These are phyloP conservation scores for Zaprionus nigranus DNA, from an alignment of 1,140 invertebrate species.

Conservation along the genomic window DNA sequence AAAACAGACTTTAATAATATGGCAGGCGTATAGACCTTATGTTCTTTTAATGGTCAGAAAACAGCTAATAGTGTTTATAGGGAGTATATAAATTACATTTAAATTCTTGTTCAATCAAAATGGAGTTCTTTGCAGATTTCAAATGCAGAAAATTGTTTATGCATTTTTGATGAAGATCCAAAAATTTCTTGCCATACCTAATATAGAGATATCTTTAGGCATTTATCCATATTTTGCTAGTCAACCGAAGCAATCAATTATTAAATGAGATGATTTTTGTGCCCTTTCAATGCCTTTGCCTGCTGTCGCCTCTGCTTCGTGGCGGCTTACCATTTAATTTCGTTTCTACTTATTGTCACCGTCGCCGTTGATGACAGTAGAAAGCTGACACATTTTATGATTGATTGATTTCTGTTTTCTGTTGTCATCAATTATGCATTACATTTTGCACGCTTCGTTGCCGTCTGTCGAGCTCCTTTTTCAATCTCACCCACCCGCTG, in stretches of 20 bases:
- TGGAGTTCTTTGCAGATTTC: background rate
- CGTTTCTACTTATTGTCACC: conserved; percentile 5
- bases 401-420: conserved; percentile 78
- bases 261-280: conserved; percentile 10
- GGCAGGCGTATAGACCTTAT: too few species aligned
- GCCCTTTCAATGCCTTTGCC: conserved; percentile 1
- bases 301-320: background rate
- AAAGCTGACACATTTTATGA: conserved; percentile 74
- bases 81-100: too few species aligned
- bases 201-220: background rate
- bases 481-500: background rate
- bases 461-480: conserved; percentile 45
- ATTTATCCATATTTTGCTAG: background rate
- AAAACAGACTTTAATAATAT: background rate
- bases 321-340: background rate
- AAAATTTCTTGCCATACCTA: background rate
- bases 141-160: background rate
- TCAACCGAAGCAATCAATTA: background rate
- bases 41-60: too few species aligned
- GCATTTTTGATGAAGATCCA: too few species aligned
- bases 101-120: background rate
- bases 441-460: conserved; percentile 73
- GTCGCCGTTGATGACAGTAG: conserved; percentile 18
- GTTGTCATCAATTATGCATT: conserved; percentile 75
- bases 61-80: too few species aligned